These are phyloP conservation scores for Stramonita haemastoma DNA, from an alignment of 2,888 invertebrate genomes.

Conservation along the genomic window DNA sequence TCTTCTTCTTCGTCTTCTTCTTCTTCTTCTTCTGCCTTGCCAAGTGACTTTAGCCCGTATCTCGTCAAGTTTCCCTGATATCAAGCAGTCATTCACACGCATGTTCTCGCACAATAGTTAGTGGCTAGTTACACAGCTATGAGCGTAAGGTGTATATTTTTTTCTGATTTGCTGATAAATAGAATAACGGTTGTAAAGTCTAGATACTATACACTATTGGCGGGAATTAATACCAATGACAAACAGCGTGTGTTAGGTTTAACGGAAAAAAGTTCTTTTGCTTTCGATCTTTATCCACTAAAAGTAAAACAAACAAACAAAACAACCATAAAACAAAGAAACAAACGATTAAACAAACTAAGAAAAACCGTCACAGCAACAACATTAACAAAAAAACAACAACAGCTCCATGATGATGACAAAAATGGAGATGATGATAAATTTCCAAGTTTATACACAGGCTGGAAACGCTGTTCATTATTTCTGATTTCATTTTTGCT, in stretches of 20 bases:
- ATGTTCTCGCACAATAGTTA: background rate
- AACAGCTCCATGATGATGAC: background rate
- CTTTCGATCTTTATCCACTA: background rate
- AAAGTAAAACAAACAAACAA: background rate
- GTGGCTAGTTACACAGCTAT: slow-evolving; percentile 8
- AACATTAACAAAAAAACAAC: background rate
- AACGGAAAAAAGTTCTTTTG: no score
- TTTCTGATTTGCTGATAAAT: background rate
- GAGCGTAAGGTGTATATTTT: background rate
- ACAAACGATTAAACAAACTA: background rate
- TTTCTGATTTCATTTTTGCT: no score
- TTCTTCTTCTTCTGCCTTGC: background rate
- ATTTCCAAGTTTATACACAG: no score
- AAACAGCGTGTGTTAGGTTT: background rate
- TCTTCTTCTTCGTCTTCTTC: background rate
- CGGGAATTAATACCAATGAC: background rate
- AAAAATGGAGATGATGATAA: no score
- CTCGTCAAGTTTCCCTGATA: background rate
- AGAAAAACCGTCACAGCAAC: background rate
- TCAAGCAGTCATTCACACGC: background rate
- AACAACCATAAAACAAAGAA: background rate
- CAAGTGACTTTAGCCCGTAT: background rate
- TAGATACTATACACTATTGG: background rate
- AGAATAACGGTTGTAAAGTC: no score
- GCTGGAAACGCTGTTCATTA: no score